A percentile compares a stretch with the other conserved stretches of the same genome.
Conservation (phyloP, 2,113 vertebrate species). For the Xenopus borealis region DNA sequence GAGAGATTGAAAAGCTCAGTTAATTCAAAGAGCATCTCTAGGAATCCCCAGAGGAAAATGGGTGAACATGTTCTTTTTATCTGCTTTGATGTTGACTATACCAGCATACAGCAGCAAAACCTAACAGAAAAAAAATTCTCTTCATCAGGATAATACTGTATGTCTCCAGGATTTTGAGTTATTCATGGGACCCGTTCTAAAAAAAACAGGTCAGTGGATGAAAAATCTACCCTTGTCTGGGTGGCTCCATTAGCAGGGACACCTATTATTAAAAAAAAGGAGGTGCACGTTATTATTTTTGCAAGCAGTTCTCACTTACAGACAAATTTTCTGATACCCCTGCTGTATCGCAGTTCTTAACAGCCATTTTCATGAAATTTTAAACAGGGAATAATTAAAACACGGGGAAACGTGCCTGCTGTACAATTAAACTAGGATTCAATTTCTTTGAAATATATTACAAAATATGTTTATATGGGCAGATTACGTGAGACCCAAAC, state of each 20-base stretch:
- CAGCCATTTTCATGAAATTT: too few relatives aligned
- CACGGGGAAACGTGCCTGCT: too few relatives aligned
- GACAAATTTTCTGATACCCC: too few relatives aligned
- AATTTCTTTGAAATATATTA: too few relatives aligned
- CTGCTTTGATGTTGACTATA: constrained; percentile 35
- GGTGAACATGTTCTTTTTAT: constrained; percentile 36
- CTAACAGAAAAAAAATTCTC: constrained; percentile 16
- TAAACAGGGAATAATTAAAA: too few relatives aligned
- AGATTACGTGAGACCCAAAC: too few relatives aligned
- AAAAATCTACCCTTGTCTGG: background rate
- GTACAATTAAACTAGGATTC: too few relatives aligned
- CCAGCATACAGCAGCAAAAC: constrained; percentile 10
- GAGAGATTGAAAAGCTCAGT: constrained; percentile 19
- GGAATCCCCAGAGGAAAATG: constrained; percentile 33
- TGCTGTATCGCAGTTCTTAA: too few relatives aligned
- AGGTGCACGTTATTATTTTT: too few relatives aligned
- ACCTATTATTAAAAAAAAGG: too few relatives aligned
- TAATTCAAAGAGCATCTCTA: constrained; percentile 39
- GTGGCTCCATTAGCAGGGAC: background rate
- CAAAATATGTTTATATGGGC: too few relatives aligned
- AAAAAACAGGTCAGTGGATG: background rate
- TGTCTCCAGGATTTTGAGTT: constrained; percentile 6
- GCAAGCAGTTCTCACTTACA: too few relatives aligned
- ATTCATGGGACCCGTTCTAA: constrained; percentile 8
- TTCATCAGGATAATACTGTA: constrained; percentile 25